These are phyloP conservation scores for Petrolisthes cinctipes DNA, from an alignment of 2,888 invertebrate species.

Conservation along the genomic window DNA sequence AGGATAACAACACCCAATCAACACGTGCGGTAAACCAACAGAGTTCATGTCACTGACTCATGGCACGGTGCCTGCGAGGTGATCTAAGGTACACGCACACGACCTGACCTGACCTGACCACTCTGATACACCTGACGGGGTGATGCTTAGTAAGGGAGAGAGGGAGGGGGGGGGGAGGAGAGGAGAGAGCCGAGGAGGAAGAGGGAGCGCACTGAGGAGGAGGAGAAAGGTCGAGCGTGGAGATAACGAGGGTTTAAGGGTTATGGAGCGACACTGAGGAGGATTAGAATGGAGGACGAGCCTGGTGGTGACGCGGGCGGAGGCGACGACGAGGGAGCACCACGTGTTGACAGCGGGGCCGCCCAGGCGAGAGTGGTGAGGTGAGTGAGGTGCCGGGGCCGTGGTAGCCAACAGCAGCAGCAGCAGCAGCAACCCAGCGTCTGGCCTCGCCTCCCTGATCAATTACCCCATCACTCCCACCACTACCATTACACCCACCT, in stretches of 20 bases:
- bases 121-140: neutral
- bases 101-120: constrained; percentile 5
- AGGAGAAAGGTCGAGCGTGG: neutral
- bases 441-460: constrained; percentile 51
- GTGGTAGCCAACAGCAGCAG: neutral
- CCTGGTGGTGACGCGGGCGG: neutral
- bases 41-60: constrained; percentile 33
- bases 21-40: constrained; percentile 32
- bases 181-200: neutral
- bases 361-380: constrained; percentile 55
- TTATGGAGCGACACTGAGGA: neutral
- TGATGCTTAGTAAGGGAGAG: neutral
- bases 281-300: constrained; percentile 7
- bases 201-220: neutral
- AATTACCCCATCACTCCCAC: constrained; percentile 51
- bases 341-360: constrained; percentile 53
- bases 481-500: constrained; percentile 7
- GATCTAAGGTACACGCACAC: neutral
- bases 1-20: neutral
- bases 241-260: neutral
- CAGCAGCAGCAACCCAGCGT: constrained; percentile 32
- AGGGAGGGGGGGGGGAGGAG: neutral
- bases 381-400: constrained; percentile 4
- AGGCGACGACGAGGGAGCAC: constrained; percentile 21
- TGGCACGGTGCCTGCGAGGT: constrained; percentile 31